phyloP scores from a whole-genome alignment of 1,140 invertebrate species.

The Phocides pigmalion region DNA sequence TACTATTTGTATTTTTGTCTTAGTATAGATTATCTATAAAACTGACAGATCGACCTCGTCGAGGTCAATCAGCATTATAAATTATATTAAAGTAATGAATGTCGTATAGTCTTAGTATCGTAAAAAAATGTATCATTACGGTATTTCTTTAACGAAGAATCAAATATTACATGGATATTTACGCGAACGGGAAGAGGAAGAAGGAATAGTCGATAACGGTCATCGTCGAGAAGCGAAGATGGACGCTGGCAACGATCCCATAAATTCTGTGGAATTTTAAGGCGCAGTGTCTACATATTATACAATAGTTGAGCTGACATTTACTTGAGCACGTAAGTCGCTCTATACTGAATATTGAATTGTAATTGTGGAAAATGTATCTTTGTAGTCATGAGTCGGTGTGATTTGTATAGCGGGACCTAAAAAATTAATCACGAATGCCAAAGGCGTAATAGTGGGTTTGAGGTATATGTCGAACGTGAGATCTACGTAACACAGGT shows the following conservation, averaged over 20 bases:
- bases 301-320: neutral
- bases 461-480: neutral
- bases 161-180: too few species aligned
- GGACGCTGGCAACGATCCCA: neutral
- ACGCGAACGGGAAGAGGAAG: too few species aligned
- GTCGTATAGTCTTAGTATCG: too few species aligned
- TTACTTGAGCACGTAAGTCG: neutral
- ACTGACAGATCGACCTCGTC: too few species aligned
- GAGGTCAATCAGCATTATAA: too few species aligned
- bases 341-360: too few species aligned
- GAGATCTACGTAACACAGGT: neutral
- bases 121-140: too few species aligned
- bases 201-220: neutral
- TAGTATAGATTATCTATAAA: too few species aligned
- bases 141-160: too few species aligned
- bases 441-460: slow-evolving; percentile 7
- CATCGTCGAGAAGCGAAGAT: neutral
- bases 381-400: neutral
- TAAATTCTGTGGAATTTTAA: neutral
- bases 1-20: slow-evolving; percentile 1
- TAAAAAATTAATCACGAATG: slow-evolving; percentile 1
- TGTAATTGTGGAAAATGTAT: neutral
- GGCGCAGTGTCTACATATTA: neutral
- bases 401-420: neutral
- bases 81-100: too few species aligned